Base-by-base conservation (phyloP, 1,140 invertebrate genomes). In the Muscidifurax raptorellus region DNA sequence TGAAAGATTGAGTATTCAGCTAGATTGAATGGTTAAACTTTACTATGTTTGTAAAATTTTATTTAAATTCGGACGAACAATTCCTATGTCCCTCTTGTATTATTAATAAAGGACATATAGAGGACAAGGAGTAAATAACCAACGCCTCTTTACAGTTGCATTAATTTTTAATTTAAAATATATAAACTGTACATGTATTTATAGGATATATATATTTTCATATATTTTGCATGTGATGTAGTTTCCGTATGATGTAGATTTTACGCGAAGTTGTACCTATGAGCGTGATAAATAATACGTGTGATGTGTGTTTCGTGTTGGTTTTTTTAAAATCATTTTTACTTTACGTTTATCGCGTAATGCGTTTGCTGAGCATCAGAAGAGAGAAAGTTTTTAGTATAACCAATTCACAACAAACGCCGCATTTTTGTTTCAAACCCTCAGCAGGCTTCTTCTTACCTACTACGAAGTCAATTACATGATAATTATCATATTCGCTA, bases 141-240 rank as follows among this genome's bases (percentile, higher is more conserved):
- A 84, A 66, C 67, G 6, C 36, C 27, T 7, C 15, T 66, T 64
- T 86, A 86, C 81, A 83, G 81, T 90, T 90, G 90, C 89, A 90
- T 92, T 91, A 92, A 91, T 92, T 92, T 93, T 92, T 92, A 93
- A 93, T 93, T 93, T 92, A 92, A 93, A 93, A 93, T 93, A 92
- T 92, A 92, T 93, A 93, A 92, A 93, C 92, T 93, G 91, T 92
- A 92, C 91, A 92, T 90, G 88, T 92, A 91, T 92, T 89, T 90
- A 91, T 91, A 90, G 88, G 86, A 88, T 87, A 80, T 88, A 90
- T 89, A 88, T 89, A 89, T 87, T 87, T 90, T 74, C 69, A 75
- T 84, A 80, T 80, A 80, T 80, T 85, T 85, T 81, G 83, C 78
- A 67, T 76, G 84, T 85, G 83, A 85, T 81, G 83, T 81, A 81